Evolutionary conservation across 2,797 vertebrate species (phyloP).

Genomic region (Hyperoplus immaculatus): DNA sequence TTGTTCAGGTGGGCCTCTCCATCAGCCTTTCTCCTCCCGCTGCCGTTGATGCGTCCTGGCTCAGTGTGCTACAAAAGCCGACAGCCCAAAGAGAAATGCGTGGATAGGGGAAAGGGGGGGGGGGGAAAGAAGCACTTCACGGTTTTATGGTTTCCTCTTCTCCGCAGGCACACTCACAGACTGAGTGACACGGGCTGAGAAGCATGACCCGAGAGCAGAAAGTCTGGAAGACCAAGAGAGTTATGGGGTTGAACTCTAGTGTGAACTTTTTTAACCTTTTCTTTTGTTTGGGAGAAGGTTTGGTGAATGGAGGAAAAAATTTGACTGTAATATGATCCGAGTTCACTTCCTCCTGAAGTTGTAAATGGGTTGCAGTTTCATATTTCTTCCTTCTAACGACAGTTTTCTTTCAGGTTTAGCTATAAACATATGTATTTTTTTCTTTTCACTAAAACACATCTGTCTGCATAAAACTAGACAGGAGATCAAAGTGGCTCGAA

Average conservation of each 20-base stretch:
- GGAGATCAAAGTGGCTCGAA: neutral
- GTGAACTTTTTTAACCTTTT: constrained; percentile 51
- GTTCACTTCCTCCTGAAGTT: neutral
- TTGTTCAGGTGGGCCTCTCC: constrained; percentile 86
- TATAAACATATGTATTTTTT: no score
- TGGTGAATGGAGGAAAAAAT: neutral
- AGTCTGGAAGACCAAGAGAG: constrained; percentile 54
- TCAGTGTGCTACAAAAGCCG: constrained; percentile 62
- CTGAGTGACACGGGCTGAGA: constrained; percentile 63
- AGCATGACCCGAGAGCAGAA: constrained; percentile 55
- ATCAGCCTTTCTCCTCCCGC: constrained; percentile 65
- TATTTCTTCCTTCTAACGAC: neutral
- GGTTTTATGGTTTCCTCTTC: constrained; percentile 77
- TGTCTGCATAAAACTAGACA: constrained; percentile 14
- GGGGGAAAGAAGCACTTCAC: constrained; percentile 68
- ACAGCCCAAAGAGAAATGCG: constrained; percentile 63
- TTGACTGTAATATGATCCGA: neutral
- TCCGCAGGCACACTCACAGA: constrained; percentile 63
- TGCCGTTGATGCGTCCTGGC: constrained; percentile 43
- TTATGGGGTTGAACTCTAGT: constrained; percentile 60
- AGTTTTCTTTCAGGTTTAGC: neutral
- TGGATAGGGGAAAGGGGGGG: constrained; percentile 22
- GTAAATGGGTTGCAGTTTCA: neutral
- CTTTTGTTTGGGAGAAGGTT: constrained; percentile 17
- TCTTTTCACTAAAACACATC: neutral